Evolutionary conservation across 2,888 invertebrate genomes (phyloP).

Genomic region (Eilema griseolum): DNA sequence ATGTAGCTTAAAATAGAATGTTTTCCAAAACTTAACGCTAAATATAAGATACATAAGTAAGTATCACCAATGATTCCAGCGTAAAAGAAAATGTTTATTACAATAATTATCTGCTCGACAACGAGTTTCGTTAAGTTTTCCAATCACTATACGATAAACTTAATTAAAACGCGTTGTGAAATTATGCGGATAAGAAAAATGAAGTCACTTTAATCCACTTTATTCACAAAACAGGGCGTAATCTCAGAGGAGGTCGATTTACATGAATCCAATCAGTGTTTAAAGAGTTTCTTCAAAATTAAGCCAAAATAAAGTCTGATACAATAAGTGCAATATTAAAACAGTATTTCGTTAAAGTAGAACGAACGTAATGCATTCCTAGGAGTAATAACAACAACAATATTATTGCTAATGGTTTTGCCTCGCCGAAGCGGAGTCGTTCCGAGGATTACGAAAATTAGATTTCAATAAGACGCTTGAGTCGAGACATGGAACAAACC

Average conservation of each 20-base stretch:
- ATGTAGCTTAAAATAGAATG: not conserved
- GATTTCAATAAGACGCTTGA: constrained; percentile 86
- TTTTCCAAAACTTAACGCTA: not conserved
- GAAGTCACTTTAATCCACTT: constrained; percentile 16
- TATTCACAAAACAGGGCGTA: constrained; percentile 15
- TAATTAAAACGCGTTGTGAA: constrained; percentile 14
- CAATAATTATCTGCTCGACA: not conserved
- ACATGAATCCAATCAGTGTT: constrained; percentile 16
- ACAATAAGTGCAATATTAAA: constrained; percentile 41
- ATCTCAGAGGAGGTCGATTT: constrained; percentile 15
- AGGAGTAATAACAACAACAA: constrained; percentile 69
- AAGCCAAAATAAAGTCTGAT: constrained; percentile 11
- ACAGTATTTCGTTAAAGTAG: constrained; percentile 49
- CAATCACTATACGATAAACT: not conserved
- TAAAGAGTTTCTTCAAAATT: constrained; percentile 8
- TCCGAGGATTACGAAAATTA: constrained; percentile 83
- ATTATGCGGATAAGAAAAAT: constrained; percentile 19
- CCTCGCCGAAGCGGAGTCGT: constrained; percentile 66
- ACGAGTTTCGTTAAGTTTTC: not conserved
- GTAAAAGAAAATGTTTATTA: not conserved
- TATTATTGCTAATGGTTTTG: constrained; percentile 72
- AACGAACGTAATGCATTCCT: constrained; percentile 60
- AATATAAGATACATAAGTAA: not conserved
- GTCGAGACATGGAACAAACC: constrained; percentile 75
- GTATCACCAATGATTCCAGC: not conserved